phyloP scores from a whole-genome alignment of 2,113 vertebrate species.

The Nymphicus hollandicus region DNA sequence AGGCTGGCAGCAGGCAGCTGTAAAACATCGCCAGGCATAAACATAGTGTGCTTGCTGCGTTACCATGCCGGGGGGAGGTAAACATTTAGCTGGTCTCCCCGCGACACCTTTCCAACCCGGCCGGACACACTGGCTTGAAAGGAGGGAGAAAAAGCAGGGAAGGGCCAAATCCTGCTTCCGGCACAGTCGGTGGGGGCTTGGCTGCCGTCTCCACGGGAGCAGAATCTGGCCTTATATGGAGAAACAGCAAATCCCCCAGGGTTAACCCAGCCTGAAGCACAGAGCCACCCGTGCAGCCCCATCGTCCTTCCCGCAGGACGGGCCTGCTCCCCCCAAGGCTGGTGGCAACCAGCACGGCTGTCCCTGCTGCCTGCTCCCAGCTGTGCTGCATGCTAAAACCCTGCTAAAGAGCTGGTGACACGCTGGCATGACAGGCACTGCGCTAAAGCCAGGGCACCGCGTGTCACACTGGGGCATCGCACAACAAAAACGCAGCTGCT shows the following conservation, averaged over 20 bases:
- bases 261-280: not conserved
- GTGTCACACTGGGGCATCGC: not conserved
- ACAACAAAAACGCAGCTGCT: not conserved
- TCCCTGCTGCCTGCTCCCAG: not conserved
- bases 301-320: not conserved
- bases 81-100: not conserved
- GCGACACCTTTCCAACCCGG: not conserved
- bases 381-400: not conserved
- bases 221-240: slow-evolving; percentile 47
- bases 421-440: not conserved
- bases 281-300: not conserved
- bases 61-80: not conserved
- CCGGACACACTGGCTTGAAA: not conserved
- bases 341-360: not conserved
- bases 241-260: not conserved
- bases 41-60: not conserved
- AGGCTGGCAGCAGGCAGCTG: not conserved
- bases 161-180: not conserved
- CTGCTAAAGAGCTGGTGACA: slow-evolving; percentile 37
- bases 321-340: accelerated
- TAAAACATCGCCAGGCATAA: not conserved
- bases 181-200: not conserved
- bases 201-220: not conserved
- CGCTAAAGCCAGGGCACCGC: accelerated
- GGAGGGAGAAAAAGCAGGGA: not conserved